phyloP scores from a whole-genome alignment of 2,113 vertebrate genomes.

The Probosciger aterrimus region DNA sequence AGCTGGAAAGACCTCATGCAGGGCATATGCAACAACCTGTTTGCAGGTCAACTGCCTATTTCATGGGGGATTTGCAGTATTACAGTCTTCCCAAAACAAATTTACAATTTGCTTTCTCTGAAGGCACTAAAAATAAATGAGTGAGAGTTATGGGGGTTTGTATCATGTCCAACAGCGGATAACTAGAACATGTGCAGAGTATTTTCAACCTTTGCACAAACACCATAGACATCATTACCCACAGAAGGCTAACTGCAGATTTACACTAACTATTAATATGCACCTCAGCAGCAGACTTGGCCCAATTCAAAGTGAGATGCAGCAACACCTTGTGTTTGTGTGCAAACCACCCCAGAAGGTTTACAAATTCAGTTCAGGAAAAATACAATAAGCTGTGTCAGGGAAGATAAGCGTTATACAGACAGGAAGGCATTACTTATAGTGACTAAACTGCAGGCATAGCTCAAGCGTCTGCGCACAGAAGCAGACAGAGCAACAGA shows the following conservation, averaged over 20 bases:
- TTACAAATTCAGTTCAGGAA: neutral
- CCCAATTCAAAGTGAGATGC: neutral
- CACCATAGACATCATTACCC: fast-evolving
- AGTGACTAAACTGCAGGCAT: neutral
- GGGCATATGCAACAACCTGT: neutral
- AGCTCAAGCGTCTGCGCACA: neutral
- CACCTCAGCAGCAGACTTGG: neutral
- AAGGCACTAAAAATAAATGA: neutral
- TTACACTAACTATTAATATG: neutral
- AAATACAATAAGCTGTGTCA: neutral
- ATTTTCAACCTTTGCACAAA: neutral
- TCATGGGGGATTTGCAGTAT: neutral
- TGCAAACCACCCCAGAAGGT: neutral
- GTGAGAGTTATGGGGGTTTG: neutral
- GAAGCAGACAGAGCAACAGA: neutral
- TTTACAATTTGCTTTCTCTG: neutral
- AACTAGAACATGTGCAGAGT: neutral
- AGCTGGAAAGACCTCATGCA: neutral
- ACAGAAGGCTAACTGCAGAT: neutral
- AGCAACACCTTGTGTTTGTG: neutral
- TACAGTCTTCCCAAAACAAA: neutral
- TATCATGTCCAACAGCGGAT: neutral
- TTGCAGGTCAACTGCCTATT: neutral
- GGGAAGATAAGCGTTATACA: neutral
- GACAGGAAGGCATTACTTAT: neutral